Evolutionary conservation across 2,113 vertebrate genomes (phyloP), one percentile per base, ranked within the genome.

Genomic region (Triplophysa tibetana): DNA sequence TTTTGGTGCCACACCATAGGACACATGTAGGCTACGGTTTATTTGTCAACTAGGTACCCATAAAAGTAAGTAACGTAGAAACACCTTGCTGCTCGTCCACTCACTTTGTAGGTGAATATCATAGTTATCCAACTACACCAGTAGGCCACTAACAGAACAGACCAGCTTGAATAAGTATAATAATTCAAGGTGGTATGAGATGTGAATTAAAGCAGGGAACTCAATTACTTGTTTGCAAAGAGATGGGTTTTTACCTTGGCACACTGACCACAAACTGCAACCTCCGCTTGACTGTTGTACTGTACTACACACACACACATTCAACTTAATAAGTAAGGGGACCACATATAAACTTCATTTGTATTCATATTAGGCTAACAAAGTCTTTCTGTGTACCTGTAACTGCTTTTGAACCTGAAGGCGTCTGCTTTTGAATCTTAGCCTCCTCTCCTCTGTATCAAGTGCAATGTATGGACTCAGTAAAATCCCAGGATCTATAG

Each of bases 241-340:
- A 52, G 48, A 66, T 6, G 21, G 7, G 50, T 24, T 21, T 73
- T 75, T 68, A 83, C 76, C 80, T 65, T 23, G 43, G 43, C 16
- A 65, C 7, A 41, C 68, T 73, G 24, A 80, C 54, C 58, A 84
- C 74, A 84, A 93, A 92, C 79, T 90, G 84, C 13, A 93, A 89
- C 81, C 83, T 90, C 78, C 88, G 88, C 85, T 89, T 92, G 17
- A 89, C 64, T 19, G 45, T 11, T 13, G 16, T 43, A 1, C 17
- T 13, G 23, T 21, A 67, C 80, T 84, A 67, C 14, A 78, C 17
- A 78, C 4, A 70, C 11, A 60, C 23, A 74, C 61, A 5, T 78
- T 21, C 19, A 52, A 38, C 33, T 7, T 7, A 38, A 38, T 38
- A 1, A 38, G 6, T 38, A 7, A 38, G 33, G 33, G 33, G 5